Conservation (phyloP, 2,797 vertebrate species). For the Sparus aurata region DNA sequence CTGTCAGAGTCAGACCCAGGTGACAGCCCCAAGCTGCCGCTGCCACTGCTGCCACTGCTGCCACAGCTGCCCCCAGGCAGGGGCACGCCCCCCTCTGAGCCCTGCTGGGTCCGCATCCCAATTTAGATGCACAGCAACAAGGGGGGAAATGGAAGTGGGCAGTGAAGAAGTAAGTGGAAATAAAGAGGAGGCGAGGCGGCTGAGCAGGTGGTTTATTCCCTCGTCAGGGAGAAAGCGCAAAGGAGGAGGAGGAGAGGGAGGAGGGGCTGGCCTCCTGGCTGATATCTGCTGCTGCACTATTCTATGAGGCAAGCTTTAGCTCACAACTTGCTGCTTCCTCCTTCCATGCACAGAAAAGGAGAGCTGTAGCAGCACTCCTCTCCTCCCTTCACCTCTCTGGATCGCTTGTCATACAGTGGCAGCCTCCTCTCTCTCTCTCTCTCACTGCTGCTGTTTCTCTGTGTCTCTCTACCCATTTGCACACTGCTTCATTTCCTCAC, state of each 20-base stretch:
- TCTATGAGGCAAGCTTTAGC: slow-evolving; percentile 67
- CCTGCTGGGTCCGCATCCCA: slow-evolving; percentile 90
- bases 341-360: slow-evolving; percentile 38
- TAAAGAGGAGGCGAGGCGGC: slow-evolving; percentile 15
- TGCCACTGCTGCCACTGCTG: slow-evolving; percentile 90
- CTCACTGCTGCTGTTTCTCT: slow-evolving; percentile 36
- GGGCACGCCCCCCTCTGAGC: slow-evolving; percentile 89
- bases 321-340: slow-evolving; percentile 64
- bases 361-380: slow-evolving; percentile 42
- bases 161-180: slow-evolving; percentile 39
- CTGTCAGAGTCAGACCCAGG: slow-evolving; percentile 93
- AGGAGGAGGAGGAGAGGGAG: slow-evolving; percentile 24
- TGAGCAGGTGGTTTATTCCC: slow-evolving; percentile 63
- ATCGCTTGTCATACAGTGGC: slow-evolving; percentile 36
- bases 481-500: slow-evolving; percentile 62
- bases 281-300: slow-evolving; percentile 56
- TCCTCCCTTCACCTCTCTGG: slow-evolving; percentile 66
- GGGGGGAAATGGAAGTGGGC: slow-evolving; percentile 13
- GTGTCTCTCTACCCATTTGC: slow-evolving; percentile 54
- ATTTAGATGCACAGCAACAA: slow-evolving; percentile 35
- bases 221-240: slow-evolving; percentile 27
- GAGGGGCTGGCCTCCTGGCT: slow-evolving; percentile 46
- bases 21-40: slow-evolving; percentile 90
- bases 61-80: slow-evolving; percentile 90
- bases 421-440: slow-evolving; percentile 46